These are phyloP conservation scores for Lapara coniferarum DNA, from an alignment of 2,888 invertebrate genomes.

Conservation along the genomic window DNA sequence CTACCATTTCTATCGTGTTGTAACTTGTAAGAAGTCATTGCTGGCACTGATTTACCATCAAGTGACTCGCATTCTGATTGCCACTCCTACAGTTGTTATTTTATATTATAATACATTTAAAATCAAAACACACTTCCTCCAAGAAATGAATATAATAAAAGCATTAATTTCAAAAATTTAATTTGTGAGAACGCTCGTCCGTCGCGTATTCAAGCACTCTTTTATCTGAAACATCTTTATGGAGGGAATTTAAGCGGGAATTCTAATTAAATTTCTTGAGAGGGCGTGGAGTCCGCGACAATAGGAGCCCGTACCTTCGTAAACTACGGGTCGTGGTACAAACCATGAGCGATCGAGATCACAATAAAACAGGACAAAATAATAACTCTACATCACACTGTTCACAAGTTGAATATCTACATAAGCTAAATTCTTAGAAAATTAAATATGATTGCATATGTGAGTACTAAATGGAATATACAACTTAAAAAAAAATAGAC, in stretches of 20 bases:
- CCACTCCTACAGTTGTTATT: too few relatives aligned
- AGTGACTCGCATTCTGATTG: too few relatives aligned
- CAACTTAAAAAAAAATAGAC: too few relatives aligned
- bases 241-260: slow-evolving; percentile 65
- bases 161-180: slow-evolving; percentile 24
- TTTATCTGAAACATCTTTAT: slow-evolving; percentile 72
- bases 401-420: too few relatives aligned
- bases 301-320: slow-evolving; percentile 42
- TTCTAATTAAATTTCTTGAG: slow-evolving; percentile 76
- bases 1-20: too few relatives aligned
- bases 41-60: too few relatives aligned
- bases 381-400: too few relatives aligned
- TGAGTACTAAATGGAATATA: too few relatives aligned
- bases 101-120: too few relatives aligned
- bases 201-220: slow-evolving; percentile 40
- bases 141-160: background rate
- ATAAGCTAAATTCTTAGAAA: too few relatives aligned
- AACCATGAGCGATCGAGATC: slow-evolving; percentile 1
- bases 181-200: slow-evolving; percentile 18
- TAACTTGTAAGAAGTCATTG: too few relatives aligned
- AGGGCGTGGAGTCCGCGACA: slow-evolving; percentile 54
- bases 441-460: too few relatives aligned
- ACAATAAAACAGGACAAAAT: background rate
- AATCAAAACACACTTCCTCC: background rate
- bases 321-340: slow-evolving; percentile 31